Evolutionary conservation across 2,113 vertebrate species (phyloP).

Genomic region (Polypterus bichir): DNA sequence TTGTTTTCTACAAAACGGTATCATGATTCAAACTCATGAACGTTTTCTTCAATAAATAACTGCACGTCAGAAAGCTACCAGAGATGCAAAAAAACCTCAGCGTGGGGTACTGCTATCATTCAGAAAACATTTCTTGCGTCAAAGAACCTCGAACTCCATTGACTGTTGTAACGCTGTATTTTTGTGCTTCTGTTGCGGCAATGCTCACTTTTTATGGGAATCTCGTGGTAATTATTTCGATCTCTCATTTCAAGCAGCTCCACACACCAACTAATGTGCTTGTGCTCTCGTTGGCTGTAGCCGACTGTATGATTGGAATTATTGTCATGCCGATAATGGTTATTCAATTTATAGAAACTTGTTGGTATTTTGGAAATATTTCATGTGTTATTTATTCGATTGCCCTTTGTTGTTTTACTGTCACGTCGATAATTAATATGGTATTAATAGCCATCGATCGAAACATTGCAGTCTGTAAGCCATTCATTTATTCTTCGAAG

Average conservation of each 20-base stretch:
- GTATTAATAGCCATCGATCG: constrained; percentile 5
- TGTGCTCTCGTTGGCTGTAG: constrained; percentile 6
- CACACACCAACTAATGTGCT: constrained; percentile 11
- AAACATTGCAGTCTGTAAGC: constrained; percentile 5
- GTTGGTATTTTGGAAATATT: constrained; percentile 8
- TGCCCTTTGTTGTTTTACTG: neutral
- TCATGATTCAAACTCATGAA: too few species aligned
- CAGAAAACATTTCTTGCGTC: neutral
- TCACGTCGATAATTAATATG: constrained; percentile 1
- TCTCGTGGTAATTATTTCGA: constrained; percentile 7
- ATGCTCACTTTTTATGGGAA: constrained; percentile 7
- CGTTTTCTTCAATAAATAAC: too few species aligned
- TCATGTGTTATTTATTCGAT: constrained; percentile 1
- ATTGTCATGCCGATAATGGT: constrained; percentile 3
- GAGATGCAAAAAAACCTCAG: too few species aligned
- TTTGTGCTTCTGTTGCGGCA: constrained; percentile 3
- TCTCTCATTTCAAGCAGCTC: constrained; percentile 12
- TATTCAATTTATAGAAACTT: constrained; percentile 3
- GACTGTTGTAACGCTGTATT: neutral
- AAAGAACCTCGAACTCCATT: neutral
- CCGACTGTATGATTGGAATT: constrained; percentile 4
- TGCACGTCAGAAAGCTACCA: too few species aligned
- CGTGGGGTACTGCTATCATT: neutral
- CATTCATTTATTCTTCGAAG: constrained; percentile 5
- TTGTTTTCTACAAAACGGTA: too few species aligned